phyloP scores from a whole-genome alignment of 2,888 invertebrate genomes.

The Neoaliturus tenellus region DNA sequence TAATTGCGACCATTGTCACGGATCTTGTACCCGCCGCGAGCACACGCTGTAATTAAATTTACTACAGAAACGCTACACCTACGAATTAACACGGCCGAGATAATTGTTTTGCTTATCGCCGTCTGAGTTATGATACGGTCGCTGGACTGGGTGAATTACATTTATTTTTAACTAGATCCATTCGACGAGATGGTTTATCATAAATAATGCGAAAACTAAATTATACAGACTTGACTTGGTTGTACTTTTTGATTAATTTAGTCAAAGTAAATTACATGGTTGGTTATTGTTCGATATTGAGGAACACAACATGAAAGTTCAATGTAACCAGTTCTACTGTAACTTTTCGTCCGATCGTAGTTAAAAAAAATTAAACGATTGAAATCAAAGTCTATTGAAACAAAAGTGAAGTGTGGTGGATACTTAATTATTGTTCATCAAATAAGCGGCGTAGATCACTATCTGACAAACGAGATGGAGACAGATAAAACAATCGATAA shows the following conservation, averaged over 20 bases:
- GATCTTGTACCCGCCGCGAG: background rate
- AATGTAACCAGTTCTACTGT: no score
- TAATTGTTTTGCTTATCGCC: conserved; percentile 1
- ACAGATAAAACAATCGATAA: background rate
- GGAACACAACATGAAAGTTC: no score
- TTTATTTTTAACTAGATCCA: background rate
- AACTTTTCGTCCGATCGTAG: no score
- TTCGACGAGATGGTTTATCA: no score
- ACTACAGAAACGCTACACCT: conserved; percentile 1
- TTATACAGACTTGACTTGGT: no score
- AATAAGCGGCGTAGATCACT: background rate
- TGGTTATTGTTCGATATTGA: no score
- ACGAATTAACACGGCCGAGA: background rate
- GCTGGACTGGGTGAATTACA: background rate
- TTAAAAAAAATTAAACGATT: no score
- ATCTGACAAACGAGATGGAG: background rate
- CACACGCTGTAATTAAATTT: conserved; percentile 2
- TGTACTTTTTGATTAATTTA: no score
- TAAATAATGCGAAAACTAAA: no score
- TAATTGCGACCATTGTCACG: conserved; percentile 16
- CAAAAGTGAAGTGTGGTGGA: no score
- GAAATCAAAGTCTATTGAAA: no score
- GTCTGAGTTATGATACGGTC: background rate
- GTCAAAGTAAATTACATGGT: no score
- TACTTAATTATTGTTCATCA: background rate